Evolutionary conservation across 2,113 vertebrate genomes (phyloP).

Genomic region (Apistogramma diplotaenia): DNA sequence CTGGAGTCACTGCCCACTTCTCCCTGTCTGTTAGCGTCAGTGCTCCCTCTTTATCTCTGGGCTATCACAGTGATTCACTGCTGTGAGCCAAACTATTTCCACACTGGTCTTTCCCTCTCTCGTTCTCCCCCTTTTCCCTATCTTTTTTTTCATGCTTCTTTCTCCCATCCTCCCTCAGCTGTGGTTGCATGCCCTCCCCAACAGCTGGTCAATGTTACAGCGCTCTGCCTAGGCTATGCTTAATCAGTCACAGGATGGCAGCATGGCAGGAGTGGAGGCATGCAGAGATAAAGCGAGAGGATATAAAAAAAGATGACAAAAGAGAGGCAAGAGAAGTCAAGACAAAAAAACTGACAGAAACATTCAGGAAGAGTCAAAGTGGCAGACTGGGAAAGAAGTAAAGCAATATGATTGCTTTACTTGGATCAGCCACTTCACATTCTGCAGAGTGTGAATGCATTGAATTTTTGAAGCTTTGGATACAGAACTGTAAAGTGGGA

Average conservation of each 20-base stretch:
- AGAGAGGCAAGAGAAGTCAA: neutral
- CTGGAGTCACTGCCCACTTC: conserved; percentile 7
- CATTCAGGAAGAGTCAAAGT: neutral
- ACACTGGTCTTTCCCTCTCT: conserved; percentile 9
- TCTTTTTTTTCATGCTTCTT: conserved; percentile 3
- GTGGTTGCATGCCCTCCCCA: conserved; percentile 33
- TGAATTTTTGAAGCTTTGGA: conserved; percentile 12
- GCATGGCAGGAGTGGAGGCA: conserved; percentile 12
- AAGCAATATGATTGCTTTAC: too few relatives aligned
- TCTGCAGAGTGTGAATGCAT: neutral
- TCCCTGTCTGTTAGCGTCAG: conserved; percentile 14
- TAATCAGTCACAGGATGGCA: conserved; percentile 56
- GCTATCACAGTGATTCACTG: conserved; percentile 36
- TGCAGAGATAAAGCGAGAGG: neutral
- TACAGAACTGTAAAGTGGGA: conserved; percentile 27
- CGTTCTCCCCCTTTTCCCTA: neutral
- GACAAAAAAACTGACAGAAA: neutral
- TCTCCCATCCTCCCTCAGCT: conserved; percentile 24
- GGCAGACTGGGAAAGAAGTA: neutral
- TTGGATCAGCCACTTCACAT: conserved; percentile 16
- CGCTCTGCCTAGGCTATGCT: conserved; percentile 37
- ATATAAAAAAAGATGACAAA: neutral
- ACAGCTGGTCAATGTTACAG: conserved; percentile 56
- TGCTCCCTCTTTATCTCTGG: conserved; percentile 10
- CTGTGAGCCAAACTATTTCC: conserved; percentile 26